phyloP scores from a whole-genome alignment of 2,113 vertebrate species.

The Neolamprologus cancellatus region DNA sequence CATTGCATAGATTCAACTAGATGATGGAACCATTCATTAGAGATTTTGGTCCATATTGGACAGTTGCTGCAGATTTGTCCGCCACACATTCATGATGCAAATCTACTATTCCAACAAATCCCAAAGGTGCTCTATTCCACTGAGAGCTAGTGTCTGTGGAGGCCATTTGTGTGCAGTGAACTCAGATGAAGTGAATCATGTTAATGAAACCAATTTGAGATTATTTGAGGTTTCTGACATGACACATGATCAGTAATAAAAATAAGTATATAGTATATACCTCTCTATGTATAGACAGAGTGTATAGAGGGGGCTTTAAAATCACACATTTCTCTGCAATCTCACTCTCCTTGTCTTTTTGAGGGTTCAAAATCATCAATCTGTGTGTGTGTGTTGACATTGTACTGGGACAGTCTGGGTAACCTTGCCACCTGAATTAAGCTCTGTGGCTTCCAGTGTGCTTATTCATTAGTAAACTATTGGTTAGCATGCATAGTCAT shows the following conservation, averaged over 20 bases:
- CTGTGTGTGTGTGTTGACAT: neutral
- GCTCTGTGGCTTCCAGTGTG: neutral
- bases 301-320: neutral
- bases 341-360: neutral
- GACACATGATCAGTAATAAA: neutral
- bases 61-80: neutral
- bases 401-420: neutral
- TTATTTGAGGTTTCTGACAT: neutral
- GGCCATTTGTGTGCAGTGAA: neutral
- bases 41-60: neutral
- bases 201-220: neutral
- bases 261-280: neutral
- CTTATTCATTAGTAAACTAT: neutral
- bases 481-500: neutral
- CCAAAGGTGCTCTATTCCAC: neutral
- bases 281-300: neutral
- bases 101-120: neutral
- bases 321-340: neutral
- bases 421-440: neutral
- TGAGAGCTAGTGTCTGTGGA: neutral
- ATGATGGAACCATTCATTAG: neutral
- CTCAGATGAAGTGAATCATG: neutral
- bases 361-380: neutral
- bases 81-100: neutral
- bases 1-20: neutral